These are phyloP conservation scores for Melanotaenia maccullochi DNA, from an alignment of 2,797 vertebrate species.

Conservation along the genomic window DNA sequence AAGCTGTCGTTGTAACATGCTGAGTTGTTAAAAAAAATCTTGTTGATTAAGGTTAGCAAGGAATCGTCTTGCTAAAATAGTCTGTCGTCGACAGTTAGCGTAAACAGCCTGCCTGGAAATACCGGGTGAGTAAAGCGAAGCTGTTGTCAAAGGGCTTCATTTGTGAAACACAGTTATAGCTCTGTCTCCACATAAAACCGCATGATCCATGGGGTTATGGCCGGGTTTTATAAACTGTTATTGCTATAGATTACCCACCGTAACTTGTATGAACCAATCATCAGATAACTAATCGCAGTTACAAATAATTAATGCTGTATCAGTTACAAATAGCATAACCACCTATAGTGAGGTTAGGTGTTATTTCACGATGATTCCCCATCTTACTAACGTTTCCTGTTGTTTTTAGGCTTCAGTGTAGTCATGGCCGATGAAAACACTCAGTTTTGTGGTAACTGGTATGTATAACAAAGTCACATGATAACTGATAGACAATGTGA, in stretches of 20 bases:
- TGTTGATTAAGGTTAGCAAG: conserved; percentile 3
- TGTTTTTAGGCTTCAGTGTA: conserved; percentile 37
- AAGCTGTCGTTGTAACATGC: not conserved
- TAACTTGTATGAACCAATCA: not conserved
- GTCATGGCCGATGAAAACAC: conserved; percentile 85
- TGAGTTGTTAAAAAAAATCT: conserved; percentile 4
- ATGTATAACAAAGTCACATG: conserved; percentile 3
- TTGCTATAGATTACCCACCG: not conserved
- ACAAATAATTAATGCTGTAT: not conserved
- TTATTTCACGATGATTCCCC: not conserved
- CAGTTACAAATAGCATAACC: not conserved
- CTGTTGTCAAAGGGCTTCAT: conserved; percentile 32
- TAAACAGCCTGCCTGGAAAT: conserved; percentile 28
- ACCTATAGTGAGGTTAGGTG: not conserved
- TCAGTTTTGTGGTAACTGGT: conserved; percentile 86
- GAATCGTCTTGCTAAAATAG: conserved; percentile 8
- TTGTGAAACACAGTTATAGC: conserved; percentile 1
- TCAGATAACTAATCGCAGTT: no score
- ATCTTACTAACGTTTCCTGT: not conserved
- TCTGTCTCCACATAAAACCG: not conserved
- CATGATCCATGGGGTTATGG: not conserved
- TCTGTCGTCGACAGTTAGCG: conserved; percentile 35
- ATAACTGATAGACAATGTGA: not conserved
- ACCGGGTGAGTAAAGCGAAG: conserved; percentile 50
- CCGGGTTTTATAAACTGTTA: not conserved